These are phyloP conservation scores for Protomyctophum bolini DNA, from an alignment of 2,113 vertebrate species.

Conservation along the genomic window DNA sequence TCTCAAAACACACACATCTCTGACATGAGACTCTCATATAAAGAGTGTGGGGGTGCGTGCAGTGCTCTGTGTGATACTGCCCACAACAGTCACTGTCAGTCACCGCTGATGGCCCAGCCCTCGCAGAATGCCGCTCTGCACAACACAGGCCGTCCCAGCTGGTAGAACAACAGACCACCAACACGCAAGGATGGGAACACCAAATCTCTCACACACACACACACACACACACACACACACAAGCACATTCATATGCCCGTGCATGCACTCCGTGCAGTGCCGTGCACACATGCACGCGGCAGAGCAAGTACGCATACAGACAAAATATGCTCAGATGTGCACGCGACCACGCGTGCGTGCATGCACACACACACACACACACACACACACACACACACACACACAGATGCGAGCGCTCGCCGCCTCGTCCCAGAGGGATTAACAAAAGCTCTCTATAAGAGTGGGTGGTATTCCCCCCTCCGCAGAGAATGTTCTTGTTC, in stretches of 20 bases:
- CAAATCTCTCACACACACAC: background rate
- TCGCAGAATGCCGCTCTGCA: conserved; percentile 33
- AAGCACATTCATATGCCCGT: background rate
- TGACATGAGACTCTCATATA: conserved; percentile 40
- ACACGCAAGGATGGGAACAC: too few species aligned
- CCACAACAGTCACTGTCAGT: conserved; percentile 14
- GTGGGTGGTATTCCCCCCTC: conserved; percentile 14
- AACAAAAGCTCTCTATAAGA: conserved; percentile 58
- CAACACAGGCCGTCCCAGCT: conserved; percentile 30
- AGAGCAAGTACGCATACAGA: too few species aligned
- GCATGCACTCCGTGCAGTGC: too few species aligned
- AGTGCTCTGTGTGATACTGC: conserved; percentile 39
- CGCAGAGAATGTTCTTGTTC: conserved; percentile 15
- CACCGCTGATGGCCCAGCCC: conserved; percentile 44
- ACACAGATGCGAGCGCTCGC: background rate
- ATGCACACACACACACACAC: background rate
- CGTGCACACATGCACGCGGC: too few species aligned
- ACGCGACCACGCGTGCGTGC: too few species aligned
- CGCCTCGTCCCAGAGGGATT: conserved; percentile 50
- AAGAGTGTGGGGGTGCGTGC: background rate
- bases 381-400: background rate
- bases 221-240: background rate
- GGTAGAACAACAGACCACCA: background rate
- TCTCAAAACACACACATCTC: background rate
- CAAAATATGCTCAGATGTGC: too few species aligned